Percentiles rank a stretch among this genome's conserved stretches.
phyloP scores from a whole-genome alignment of 1,140 invertebrate species.

The Caenorhabditis latens region DNA sequence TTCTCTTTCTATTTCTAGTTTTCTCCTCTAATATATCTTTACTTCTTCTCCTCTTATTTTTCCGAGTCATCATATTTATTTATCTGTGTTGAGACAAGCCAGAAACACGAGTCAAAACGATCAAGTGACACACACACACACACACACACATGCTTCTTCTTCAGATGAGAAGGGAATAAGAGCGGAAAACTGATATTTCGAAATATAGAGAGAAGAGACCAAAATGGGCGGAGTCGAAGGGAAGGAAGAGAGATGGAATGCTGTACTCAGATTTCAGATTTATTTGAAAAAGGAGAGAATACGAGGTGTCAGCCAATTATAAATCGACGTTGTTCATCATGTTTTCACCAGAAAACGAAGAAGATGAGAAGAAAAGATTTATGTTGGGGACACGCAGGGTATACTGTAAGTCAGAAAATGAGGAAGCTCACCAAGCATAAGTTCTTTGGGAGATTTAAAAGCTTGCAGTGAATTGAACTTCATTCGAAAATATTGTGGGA shows the following conservation, averaged over 20 bases:
- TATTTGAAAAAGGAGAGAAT: background rate
- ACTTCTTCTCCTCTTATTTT: background rate
- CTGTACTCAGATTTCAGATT: constrained; percentile 38
- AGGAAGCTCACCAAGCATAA: no score
- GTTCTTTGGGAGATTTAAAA: no score
- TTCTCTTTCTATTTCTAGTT: background rate
- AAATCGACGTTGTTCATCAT: background rate
- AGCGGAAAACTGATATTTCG: constrained; percentile 41
- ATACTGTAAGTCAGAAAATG: no score
- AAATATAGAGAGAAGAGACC: background rate
- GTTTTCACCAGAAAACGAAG: background rate
- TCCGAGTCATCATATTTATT: constrained; percentile 53
- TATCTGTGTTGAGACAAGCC: constrained; percentile 55
- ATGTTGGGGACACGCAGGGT: no score
- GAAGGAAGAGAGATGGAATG: background rate
- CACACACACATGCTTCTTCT: constrained; percentile 6
- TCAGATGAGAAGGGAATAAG: background rate
- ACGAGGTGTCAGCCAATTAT: background rate
- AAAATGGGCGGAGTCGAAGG: constrained; percentile 4
- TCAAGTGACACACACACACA: constrained; percentile 39
- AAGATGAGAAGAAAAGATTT: no score
- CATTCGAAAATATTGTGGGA: no score
- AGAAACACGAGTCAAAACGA: constrained; percentile 50
- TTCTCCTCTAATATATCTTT: constrained; percentile 9
- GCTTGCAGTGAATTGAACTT: no score